Base-by-base conservation (phyloP, 2,888 invertebrate species). In the Rhopalosiphum nymphaeae region DNA sequence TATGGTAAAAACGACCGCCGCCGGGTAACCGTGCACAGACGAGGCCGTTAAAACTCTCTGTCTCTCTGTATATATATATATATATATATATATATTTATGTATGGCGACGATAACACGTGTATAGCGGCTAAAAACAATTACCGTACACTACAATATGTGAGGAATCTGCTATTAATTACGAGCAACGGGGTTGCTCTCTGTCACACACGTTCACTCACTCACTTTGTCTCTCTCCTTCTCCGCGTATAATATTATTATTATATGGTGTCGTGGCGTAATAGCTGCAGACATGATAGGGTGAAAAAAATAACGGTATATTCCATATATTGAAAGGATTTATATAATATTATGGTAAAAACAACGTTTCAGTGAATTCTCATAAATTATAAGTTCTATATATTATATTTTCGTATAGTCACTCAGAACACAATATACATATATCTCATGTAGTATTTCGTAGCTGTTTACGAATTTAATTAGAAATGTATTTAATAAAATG, bases 101-200 rank as follows among this genome's bases (percentile, higher is more conserved):
- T 53, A 49, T n/a, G 29, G 29, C 26, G 42, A 57, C 67, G 86
- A 61, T 92, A 92, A 92, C 92, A 88, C 92, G 86, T 92, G 92
- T 92, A 92, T 36, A 49, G 49, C 46, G 88, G 36, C 29, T 53
- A 88, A 93, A 93, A 93, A 93, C 89, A 93, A 93, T 93, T 93
- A 53, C 93, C 89, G 88, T 92, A 42, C 61, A n/a, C 84, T 92
- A 67, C 88, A 84, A 91, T 91, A 53, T 91, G 84, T 78, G 91
- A 91, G 91, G 56, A 91, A 91, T 91, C 53, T 36, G 91, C 91
- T 85, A 91, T 91, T 91, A 91, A 91, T 91, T 86, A 91, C 78
- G 25, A 56, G 91, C 36, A 13, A 44, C 84, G 61, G 21, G 78
- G 49, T 16, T 21, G 36, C 36, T 78, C 78, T 78, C 78, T 78